These are phyloP conservation scores for Bubalus kerabau DNA, from an alignment of 2,113 vertebrate species.

Conservation along the genomic window DNA sequence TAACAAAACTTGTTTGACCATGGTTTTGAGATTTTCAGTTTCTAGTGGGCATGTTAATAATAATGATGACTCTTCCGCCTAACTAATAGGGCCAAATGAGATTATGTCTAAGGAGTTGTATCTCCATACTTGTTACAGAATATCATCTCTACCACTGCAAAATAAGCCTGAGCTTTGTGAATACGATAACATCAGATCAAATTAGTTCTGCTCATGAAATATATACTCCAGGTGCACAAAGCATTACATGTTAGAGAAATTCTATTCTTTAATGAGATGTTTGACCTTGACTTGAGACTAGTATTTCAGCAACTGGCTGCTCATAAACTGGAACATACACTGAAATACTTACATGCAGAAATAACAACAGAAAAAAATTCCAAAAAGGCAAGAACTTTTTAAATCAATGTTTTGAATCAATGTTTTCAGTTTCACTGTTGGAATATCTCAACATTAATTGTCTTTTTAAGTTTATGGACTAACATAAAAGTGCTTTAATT, in stretches of 20 bases:
- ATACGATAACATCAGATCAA: background rate
- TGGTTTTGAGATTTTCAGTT: background rate
- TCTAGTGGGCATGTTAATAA: background rate
- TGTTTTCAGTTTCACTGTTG: background rate
- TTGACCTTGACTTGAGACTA: background rate
- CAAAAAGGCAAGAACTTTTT: background rate
- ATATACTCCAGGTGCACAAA: background rate
- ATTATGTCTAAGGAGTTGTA: background rate
- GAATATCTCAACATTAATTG: background rate
- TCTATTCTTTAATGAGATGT: background rate
- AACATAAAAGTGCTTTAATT: background rate
- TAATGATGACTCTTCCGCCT: background rate
- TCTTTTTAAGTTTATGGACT: background rate
- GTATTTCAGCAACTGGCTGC: conserved; percentile 16
- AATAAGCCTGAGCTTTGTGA: background rate
- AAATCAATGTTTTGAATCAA: background rate
- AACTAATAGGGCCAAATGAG: background rate
- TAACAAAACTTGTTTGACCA: background rate
- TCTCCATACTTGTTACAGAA: background rate
- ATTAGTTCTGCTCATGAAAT: background rate
- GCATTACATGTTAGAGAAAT: background rate
- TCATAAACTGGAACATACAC: background rate
- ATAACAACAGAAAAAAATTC: background rate
- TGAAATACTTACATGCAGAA: background rate
- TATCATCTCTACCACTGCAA: background rate